phyloP scores from a whole-genome alignment of 2,888 invertebrate species.

The Phanerotoma sp. region DNA sequence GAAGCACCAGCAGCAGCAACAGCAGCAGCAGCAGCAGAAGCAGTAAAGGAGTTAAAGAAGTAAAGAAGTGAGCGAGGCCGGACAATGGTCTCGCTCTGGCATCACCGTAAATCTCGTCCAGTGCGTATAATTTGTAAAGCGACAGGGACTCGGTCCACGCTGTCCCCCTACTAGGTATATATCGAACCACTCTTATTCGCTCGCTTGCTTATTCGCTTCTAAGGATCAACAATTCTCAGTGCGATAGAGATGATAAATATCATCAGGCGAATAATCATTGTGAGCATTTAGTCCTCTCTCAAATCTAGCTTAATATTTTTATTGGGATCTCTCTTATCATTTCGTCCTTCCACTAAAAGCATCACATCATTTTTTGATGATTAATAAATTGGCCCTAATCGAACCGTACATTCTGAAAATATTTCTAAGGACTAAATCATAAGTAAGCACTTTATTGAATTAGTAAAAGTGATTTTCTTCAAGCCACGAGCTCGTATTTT shows the following conservation, averaged over 20 bases:
- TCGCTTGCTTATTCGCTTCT: neutral
- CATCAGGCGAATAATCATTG: too few species aligned
- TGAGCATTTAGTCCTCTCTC: neutral
- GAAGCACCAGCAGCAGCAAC: constrained; percentile 29
- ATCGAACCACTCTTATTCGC: neutral
- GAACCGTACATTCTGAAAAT: too few species aligned
- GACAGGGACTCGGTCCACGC: constrained; percentile 45
- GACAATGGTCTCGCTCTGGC: constrained; percentile 57
- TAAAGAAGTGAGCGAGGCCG: constrained; percentile 50
- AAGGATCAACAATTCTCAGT: neutral
- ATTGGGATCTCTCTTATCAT: too few species aligned
- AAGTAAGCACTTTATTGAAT: too few species aligned
- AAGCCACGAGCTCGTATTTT: too few species aligned
- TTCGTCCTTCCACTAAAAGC: too few species aligned
- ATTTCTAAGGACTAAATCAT: too few species aligned
- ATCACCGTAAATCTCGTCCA: constrained; percentile 58
- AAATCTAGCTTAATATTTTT: too few species aligned
- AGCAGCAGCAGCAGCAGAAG: constrained; percentile 36
- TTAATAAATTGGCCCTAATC: too few species aligned
- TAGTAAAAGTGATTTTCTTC: too few species aligned
- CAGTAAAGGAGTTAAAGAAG: constrained; percentile 40
- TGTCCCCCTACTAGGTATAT: constrained; percentile 3
- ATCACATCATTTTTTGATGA: too few species aligned
- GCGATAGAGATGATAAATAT: too few species aligned
- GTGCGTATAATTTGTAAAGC: constrained; percentile 58